phyloP scores from a whole-genome alignment of 2,113 vertebrate genomes.

The Lepidothrix coronata region DNA sequence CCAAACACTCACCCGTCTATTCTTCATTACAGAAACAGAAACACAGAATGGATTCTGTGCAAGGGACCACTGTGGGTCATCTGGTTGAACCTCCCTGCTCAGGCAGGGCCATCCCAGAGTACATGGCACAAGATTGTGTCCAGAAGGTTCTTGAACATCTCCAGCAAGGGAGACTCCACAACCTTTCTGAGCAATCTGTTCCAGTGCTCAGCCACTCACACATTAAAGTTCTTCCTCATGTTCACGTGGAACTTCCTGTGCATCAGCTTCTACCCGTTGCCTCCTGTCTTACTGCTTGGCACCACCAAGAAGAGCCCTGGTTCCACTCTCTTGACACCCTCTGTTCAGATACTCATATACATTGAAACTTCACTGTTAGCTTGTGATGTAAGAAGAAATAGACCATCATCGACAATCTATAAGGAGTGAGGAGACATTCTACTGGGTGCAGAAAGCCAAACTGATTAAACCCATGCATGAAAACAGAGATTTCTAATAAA shows the following conservation, averaged over 20 bases:
- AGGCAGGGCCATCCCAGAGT: neutral
- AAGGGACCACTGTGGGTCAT: neutral
- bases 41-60: neutral
- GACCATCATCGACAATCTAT: accelerated
- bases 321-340: neutral
- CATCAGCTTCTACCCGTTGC: neutral
- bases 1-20: neutral
- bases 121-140: neutral
- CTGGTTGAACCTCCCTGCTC: neutral
- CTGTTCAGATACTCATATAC: neutral
- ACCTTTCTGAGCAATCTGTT: neutral
- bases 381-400: neutral
- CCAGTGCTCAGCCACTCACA: neutral
- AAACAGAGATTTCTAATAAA: neutral
- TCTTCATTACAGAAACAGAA: neutral
- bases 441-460: neutral
- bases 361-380: neutral
- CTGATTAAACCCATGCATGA: neutral
- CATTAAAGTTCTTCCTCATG: neutral
- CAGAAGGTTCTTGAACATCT: neutral
- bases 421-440: neutral
- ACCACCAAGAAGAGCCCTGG: neutral
- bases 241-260: neutral
- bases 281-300: no score
- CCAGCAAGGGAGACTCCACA: neutral